Evolutionary conservation across 92 coral and sea anemone species (phyloP), one percentile per base, ranked within the genome.

Genomic region (Porites lobata): DNA sequence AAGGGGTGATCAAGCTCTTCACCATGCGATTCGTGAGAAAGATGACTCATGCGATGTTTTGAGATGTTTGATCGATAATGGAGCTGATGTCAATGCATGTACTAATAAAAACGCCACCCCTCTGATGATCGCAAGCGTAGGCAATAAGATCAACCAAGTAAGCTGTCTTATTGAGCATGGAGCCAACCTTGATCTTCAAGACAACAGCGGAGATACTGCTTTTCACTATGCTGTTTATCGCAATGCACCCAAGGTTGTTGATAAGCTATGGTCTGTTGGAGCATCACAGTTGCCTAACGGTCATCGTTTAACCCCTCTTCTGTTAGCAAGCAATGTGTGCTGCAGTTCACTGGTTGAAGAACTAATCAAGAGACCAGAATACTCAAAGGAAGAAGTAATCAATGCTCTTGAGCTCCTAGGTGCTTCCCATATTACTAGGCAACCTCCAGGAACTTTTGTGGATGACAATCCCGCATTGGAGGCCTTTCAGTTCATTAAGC

Each of bases 381-480:
- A 14, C 15, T 10, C 61, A 56, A 56, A 56, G 61, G 61, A 56
- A 56, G 13, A 56, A 56, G 8, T 0, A 8, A 56, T 56, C 15
- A 9, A 56, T 56, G 61, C 61, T 14, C 15, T 56, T 10, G 61
- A 56, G 12, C 61, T 56, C 4, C 61, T 56, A 10, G 61, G 61
- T 56, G 61, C 61, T 10, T 56, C 61, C 15, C 61, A 10, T 56
- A 2, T 14, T 56, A 38, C 61, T 54, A 13, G 7, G 59, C 11
- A 54, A 38, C 47, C 47, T 38, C 47, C 59, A 8, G 59, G 11
- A 9, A 54, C 14, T 9, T 54, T 8, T 9, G 59, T 54, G 11
- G 63, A 58, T 58, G 63, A 58, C 96, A 12, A 89, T 92, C 62
- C 59, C 15, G 11, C 14, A 0, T 54, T 54, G 59, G 59, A 56